A percentile compares a stretch with the other conserved stretches of the same genome.
These are phyloP conservation scores for Pipistrellus kuhlii DNA, from an alignment of 2,797 vertebrate genomes.

Conservation along the genomic window DNA sequence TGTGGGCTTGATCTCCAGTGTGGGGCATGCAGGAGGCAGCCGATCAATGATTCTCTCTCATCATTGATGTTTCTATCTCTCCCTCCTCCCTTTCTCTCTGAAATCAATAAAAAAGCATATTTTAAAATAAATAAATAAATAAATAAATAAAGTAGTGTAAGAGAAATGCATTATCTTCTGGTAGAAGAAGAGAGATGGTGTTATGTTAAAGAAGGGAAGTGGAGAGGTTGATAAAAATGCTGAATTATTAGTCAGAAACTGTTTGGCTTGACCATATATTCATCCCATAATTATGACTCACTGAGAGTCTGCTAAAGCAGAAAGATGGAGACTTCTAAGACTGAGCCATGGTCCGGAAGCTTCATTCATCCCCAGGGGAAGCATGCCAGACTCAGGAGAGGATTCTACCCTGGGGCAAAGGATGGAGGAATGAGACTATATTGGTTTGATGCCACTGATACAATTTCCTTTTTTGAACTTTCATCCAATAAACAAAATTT, in stretches of 20 bases:
- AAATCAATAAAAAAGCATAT: too few species aligned
- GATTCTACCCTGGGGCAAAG: not conserved
- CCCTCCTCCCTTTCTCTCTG: too few species aligned
- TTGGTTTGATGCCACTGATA: not conserved
- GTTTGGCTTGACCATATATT: not conserved
- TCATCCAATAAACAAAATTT: not conserved
- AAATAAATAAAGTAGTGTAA: not conserved
- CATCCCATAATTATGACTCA: not conserved
- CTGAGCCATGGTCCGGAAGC: not conserved
- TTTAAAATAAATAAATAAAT: too few species aligned
- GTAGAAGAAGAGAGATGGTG: not conserved
- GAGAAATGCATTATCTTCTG: not conserved
- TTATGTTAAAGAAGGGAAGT: not conserved
- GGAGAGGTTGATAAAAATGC: not conserved
- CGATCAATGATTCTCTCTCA: too few species aligned
- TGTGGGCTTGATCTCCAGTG: too few species aligned
- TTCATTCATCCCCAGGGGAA: not conserved
- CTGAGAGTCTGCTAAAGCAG: not conserved
- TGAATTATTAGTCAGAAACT: not conserved
- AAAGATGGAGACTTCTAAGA: not conserved
- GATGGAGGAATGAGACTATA: not conserved
- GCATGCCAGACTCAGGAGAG: not conserved
- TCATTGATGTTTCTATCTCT: too few species aligned
- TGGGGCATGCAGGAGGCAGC: too few species aligned
- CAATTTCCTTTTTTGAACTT: not conserved